Base-by-base conservation (phyloP, 2,113 vertebrate species). In the Ursus arctos region DNA sequence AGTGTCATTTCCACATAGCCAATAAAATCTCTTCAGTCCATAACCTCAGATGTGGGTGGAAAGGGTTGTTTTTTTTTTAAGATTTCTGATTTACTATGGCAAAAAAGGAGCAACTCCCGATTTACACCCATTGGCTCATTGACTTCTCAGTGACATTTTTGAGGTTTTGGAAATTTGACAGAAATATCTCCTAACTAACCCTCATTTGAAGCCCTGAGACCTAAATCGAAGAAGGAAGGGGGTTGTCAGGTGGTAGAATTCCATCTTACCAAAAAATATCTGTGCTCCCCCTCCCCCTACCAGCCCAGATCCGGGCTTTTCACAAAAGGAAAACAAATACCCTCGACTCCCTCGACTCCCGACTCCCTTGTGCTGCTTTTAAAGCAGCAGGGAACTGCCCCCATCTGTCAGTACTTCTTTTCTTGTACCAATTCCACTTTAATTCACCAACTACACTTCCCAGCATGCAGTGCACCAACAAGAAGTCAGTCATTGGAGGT, bases 111-210 rank as follows among this genome's bases (percentile, higher is more conserved):
- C 26, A 84, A 71, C 2, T 72, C 3, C 24, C 36, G 36, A 84
- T 63, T 85, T 49, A 53, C 1, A 16, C 1, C 53, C 19, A 65
- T 13, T 76, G 57, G 61, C 31, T 53, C 33, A n/a, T 4, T 81
- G 67, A 67, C 47, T 77, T 72, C 33, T 88, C 74, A 13, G 7
- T 71, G 24, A 28, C 8, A 11, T 59, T 82, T 82, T 82, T 72
- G 81, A 22, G n/a, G 43, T 80, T 51, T 55, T 76, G 33, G 43
- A 92, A 89, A 86, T 43, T 28, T 31, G 9, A 89, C 43, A 87
- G 77, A 96, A 93, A 88, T 49, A 77, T 40, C 51, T 89, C 63
- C 77, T 61, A 91, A 81, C n/a, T 63, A n/a, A 85, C 28, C 26
- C 26, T 76, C 36, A 71, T 11, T 61, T 90, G 49, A 79, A 93